phyloP scores from a whole-genome alignment of 2,888 invertebrate genomes.

The Cerastis rubricosa region DNA sequence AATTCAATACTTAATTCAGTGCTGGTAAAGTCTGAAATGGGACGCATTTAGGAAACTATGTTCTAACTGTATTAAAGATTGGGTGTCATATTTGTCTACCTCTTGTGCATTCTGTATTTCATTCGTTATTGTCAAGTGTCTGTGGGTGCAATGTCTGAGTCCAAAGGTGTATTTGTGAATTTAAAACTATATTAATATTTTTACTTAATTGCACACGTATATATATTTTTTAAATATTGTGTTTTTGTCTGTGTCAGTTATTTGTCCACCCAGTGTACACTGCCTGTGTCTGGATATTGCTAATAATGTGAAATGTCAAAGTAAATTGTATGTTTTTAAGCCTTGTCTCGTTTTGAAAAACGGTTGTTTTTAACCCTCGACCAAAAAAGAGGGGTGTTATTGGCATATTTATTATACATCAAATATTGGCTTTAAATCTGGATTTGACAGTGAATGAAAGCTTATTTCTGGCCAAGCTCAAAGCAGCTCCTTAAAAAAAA shows the following conservation, averaged over 20 bases:
- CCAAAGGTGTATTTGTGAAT: conserved; percentile 55
- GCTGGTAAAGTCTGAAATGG: conserved; percentile 29
- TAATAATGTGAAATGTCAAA: conserved; percentile 10
- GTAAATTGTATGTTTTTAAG: neutral
- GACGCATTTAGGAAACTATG: conserved; percentile 7
- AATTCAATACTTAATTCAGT: conserved; percentile 29
- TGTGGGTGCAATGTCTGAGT: conserved; percentile 55
- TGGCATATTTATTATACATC: neutral
- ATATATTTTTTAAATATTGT: neutral
- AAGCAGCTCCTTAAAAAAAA: neutral
- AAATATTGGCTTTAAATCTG: neutral
- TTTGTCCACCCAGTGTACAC: neutral
- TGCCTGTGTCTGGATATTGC: conserved; percentile 22
- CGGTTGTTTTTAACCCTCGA: neutral
- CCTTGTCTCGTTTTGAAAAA: conserved; percentile 2
- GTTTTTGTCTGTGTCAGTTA: neutral
- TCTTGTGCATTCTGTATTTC: conserved; percentile 3
- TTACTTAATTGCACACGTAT: too few species aligned
- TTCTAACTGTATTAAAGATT: conserved; percentile 11
- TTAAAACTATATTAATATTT: conserved; percentile 9
- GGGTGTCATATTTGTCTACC: conserved; percentile 11
- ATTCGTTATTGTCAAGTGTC: conserved; percentile 39
- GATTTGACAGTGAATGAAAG: neutral
- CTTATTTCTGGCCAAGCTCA: neutral
- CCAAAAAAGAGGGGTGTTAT: too few species aligned